Base-by-base conservation (phyloP, 2,113 vertebrate genomes). In the Mormyrus iriodes region DNA sequence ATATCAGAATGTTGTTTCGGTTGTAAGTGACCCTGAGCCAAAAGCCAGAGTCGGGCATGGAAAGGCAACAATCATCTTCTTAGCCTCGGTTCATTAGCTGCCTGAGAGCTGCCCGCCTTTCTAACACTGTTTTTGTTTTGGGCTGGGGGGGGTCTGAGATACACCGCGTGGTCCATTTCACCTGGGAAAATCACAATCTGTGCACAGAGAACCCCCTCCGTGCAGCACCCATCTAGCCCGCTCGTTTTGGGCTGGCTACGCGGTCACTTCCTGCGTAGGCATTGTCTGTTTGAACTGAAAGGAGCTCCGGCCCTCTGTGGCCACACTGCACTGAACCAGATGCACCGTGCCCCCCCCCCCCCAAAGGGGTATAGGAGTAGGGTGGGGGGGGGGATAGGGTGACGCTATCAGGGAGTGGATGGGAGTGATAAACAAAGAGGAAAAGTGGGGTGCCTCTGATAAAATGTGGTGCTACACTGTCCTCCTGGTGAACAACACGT, bases 151-250 rank as follows among this genome's bases (percentile, higher is more conserved):
- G 93, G 92, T 88, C 90, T 52, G 48, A 82, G 91, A 90, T 0
- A 89, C 87, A 85, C 93, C 93, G 87, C 93, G 93, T 95, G 95
- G 91, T 8, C 84, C 46, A 48, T 92, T 95, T 95, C 95, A 95
- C 94, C 94, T 95, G 95, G 94, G 94, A 95, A 95, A 95, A 92
- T 91, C 89, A 55, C 95, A 95, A 95, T 94, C 95, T 95, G 94
- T 94, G 93, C 73, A 17, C 2, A 88, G 3, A 89, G 90, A 90
- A 2, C 85, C 73, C 31, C 85, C 10, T 7, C 17, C 51, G 76
- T 91, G 4, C 48, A 24, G 3, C 92, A 85, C 49, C 79, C 65
- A 83, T 76, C 85, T 76, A 89, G 91, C 87, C 13, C 1, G 69
- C 69, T 90, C 91, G 79, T 76, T 91, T 90, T 48, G 9, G 55